phyloP scores from a whole-genome alignment of 1,140 invertebrate genomes.

The Hermetia illucens region DNA sequence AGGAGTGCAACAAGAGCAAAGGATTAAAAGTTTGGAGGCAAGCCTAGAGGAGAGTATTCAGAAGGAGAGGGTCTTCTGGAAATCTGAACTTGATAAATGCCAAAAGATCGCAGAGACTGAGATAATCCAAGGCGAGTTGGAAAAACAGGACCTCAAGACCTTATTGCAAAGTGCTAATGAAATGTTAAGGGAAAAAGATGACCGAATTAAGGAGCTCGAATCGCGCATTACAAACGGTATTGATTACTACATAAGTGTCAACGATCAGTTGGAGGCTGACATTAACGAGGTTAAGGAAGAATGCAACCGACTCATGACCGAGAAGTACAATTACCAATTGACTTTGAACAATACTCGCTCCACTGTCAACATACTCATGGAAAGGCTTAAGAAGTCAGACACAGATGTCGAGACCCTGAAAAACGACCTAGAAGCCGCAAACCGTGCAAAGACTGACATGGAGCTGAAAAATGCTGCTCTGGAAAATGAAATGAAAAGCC shows the following conservation, averaged over 20 bases:
- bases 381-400: conserved; percentile 34
- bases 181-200: conserved; percentile 24
- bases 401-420: conserved; percentile 36
- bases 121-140: conserved; percentile 34
- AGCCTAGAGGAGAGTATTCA: conserved; percentile 27
- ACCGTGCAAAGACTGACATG: conserved; percentile 29
- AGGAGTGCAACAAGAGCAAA: conserved; percentile 28
- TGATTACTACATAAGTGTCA: conserved; percentile 26
- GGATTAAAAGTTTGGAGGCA: conserved; percentile 29
- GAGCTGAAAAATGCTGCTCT: conserved; percentile 30
- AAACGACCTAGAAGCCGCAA: conserved; percentile 30
- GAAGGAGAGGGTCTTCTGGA: conserved; percentile 30
- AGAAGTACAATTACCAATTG: conserved; percentile 34
- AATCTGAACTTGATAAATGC: conserved; percentile 34
- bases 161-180: conserved; percentile 28
- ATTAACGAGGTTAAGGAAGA: conserved; percentile 27
- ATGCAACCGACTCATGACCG: conserved; percentile 26
- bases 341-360: conserved; percentile 32
- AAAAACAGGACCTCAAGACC: conserved; percentile 33
- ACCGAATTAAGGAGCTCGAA: conserved; percentile 29
- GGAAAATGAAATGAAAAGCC: conserved; percentile 22
- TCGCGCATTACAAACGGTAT: conserved; percentile 26
- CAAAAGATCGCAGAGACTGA: conserved; percentile 36
- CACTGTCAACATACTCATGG: conserved; percentile 35
- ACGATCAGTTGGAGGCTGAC: conserved; percentile 24